phyloP scores from a whole-genome alignment of 2,113 vertebrate species.

The Bos indicus region DNA sequence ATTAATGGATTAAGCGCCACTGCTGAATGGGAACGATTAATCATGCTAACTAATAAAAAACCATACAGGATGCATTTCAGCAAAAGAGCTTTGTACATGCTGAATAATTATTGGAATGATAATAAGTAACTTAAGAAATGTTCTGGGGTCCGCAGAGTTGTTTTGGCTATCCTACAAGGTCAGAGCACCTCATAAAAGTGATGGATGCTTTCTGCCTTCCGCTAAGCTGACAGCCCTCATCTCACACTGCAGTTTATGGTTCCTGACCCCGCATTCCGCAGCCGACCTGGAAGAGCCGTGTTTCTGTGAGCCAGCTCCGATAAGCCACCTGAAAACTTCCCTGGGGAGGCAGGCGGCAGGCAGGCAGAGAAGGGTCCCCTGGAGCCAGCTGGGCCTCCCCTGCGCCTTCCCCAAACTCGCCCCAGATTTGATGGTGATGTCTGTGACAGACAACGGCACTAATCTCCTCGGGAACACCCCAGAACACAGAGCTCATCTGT shows the following conservation, averaged over 20 bases:
- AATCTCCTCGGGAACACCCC: conserved; percentile 63
- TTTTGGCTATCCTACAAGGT: conserved; percentile 29
- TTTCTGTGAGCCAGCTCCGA: not conserved
- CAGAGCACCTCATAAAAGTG: conserved; percentile 46
- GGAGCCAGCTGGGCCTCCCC: not conserved
- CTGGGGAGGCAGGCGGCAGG: not conserved
- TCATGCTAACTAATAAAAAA: conserved; percentile 34
- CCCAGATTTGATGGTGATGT: conserved; percentile 13
- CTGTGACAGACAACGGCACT: conserved; percentile 57
- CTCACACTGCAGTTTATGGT: conserved; percentile 42
- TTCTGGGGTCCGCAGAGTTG: conserved; percentile 39
- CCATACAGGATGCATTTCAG: not conserved
- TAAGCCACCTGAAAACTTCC: conserved; percentile 12
- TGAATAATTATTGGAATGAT: conserved; percentile 40
- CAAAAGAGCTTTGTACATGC: not conserved
- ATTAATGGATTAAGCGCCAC: conserved; percentile 40
- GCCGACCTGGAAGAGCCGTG: not conserved
- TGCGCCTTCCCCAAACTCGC: not conserved
- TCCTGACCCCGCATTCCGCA: conserved; percentile 43
- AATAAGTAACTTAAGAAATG: conserved; percentile 26
- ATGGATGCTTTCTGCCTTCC: conserved; percentile 50
- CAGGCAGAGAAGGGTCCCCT: not conserved
- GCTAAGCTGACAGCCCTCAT: conserved; percentile 2
- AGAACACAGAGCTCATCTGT: conserved; percentile 62
- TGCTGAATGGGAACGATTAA: conserved; percentile 40